Conservation (phyloP, 2,888 invertebrate species). For the Cryptosula pallasiana region DNA sequence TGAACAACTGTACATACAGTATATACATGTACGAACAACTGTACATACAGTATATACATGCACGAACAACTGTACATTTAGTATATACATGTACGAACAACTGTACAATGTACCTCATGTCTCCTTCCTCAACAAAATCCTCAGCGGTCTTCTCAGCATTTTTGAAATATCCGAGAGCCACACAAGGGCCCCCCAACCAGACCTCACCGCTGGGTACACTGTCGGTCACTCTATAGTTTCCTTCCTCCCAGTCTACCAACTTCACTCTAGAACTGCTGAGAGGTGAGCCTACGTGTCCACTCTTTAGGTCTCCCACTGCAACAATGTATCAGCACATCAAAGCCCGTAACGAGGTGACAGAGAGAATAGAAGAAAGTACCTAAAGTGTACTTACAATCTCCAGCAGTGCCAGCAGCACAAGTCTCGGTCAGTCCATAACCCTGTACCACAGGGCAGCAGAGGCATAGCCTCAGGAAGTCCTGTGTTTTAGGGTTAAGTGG, state of each 20-base stretch:
- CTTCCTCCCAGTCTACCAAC: constrained; percentile 89
- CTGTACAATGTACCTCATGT: constrained; percentile 32
- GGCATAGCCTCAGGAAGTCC: constrained; percentile 81
- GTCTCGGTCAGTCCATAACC: constrained; percentile 98
- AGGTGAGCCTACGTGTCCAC: constrained; percentile 84
- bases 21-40: too few relatives aligned
- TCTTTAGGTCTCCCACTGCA: constrained; percentile 62
- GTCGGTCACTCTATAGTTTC: constrained; percentile 80
- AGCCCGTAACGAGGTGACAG: too few relatives aligned
- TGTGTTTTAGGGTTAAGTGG: constrained; percentile 93
- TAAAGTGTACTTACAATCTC: constrained; percentile 28
- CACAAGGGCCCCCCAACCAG: constrained; percentile 79
- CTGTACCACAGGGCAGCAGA: constrained; percentile 82
- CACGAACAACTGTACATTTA: too few relatives aligned
- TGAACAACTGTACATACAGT: too few relatives aligned
- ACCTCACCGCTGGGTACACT: constrained; percentile 84
- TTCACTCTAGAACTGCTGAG: constrained; percentile 76
- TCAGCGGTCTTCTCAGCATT: constrained; percentile 79
- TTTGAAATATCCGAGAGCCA: constrained; percentile 90
- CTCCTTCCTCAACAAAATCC: constrained; percentile 63
- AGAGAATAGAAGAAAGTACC: too few relatives aligned
- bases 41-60: too few relatives aligned
- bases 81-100: too few relatives aligned
- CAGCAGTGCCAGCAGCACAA: constrained; percentile 72
- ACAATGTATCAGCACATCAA: too few relatives aligned